Percentiles rank a stretch among this genome's conserved stretches.
Evolutionary conservation across 2,888 invertebrate species (phyloP).

Genomic region (Lottia gigantea): DNA sequence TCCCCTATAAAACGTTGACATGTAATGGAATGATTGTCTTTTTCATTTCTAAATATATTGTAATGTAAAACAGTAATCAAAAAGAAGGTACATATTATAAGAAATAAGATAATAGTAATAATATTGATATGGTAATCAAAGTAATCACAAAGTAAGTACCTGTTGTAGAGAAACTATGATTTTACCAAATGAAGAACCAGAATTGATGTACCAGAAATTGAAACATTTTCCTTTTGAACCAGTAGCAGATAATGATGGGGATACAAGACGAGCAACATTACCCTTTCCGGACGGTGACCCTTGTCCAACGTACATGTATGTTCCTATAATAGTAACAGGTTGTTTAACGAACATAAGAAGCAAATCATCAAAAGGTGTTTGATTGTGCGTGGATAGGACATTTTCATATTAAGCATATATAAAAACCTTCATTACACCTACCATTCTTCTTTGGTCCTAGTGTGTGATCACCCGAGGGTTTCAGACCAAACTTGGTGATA

Average conservation of each 20-base stretch:
- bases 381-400: no score
- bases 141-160: slow-evolving; percentile 27
- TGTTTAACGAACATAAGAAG: not conserved
- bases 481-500: slow-evolving; percentile 26
- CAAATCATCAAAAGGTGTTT: no score
- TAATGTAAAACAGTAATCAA: no score
- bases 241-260: slow-evolving; percentile 44
- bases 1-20: slow-evolving; percentile 25
- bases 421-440: slow-evolving; percentile 13
- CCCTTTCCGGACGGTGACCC: slow-evolving; percentile 72
- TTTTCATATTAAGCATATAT: not conserved
- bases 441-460: slow-evolving; percentile 35
- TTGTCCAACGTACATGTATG: slow-evolving; percentile 74
- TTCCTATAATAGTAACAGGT: slow-evolving; percentile 63
- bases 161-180: slow-evolving; percentile 35
- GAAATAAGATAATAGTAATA: no score
- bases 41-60: no score
- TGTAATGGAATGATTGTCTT: no score
- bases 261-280: slow-evolving; percentile 71
- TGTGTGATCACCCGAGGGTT: slow-evolving; percentile 46
- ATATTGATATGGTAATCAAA: no score
- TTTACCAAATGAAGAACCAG: slow-evolving; percentile 36
- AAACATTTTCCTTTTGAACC: slow-evolving; percentile 41
- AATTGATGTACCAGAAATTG: slow-evolving; percentile 49
- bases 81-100: no score